phyloP scores from a whole-genome alignment of 2,888 invertebrate genomes.

The Diploptera punctata region DNA sequence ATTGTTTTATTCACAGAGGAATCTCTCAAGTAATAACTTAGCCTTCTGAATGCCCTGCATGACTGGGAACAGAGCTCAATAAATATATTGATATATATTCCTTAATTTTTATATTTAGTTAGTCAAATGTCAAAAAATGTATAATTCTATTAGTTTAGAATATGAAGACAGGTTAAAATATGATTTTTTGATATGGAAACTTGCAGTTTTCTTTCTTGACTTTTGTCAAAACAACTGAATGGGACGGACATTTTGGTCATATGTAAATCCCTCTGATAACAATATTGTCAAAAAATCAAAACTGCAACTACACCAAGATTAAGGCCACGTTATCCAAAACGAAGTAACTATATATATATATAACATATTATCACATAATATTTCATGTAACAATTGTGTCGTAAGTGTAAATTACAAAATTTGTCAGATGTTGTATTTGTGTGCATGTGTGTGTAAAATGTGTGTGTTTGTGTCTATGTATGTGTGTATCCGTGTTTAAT shows the following conservation, averaged over 20 bases:
- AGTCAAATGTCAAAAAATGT: constrained; percentile 1
- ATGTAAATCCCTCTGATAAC: not conserved
- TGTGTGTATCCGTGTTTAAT: not conserved
- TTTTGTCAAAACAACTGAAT: not conserved
- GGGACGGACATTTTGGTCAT: constrained; percentile 8
- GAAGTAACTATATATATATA: constrained; percentile 20
- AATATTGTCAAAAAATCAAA: constrained; percentile 11
- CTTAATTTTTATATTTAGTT: constrained; percentile 1
- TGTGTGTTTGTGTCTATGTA: constrained; percentile 7
- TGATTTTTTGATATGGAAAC: not conserved
- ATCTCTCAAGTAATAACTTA: no score
- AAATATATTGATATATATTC: no score
- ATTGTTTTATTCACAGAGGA: no score
- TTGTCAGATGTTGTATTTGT: constrained; percentile 23
- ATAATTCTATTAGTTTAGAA: constrained; percentile 4
- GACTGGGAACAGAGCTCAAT: no score
- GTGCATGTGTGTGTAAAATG: not conserved
- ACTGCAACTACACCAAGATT: constrained; percentile 33
- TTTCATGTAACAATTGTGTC: constrained; percentile 12
- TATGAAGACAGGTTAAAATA: not conserved
- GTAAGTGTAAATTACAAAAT: constrained; percentile 10
- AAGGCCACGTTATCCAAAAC: constrained; percentile 35
- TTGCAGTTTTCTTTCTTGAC: constrained; percentile 6
- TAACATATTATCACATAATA: constrained; percentile 24
- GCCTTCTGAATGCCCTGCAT: no score